phyloP scores from a whole-genome alignment of 37 sponge, comb jelly and placozoan genomes.

The Cliona cf. orientalis region DNA sequence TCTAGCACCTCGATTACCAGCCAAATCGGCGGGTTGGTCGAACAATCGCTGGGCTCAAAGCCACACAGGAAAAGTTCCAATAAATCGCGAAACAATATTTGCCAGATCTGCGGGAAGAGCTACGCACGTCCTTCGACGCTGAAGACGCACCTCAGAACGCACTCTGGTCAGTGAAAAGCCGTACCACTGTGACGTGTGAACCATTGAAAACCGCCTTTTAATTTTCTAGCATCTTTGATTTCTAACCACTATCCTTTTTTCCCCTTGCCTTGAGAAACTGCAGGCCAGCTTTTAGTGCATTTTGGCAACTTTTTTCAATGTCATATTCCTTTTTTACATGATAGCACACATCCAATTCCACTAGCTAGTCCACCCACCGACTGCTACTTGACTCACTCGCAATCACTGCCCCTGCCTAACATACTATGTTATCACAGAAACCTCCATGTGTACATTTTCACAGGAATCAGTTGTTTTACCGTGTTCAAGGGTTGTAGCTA shows the following conservation, averaged over 20 bases:
- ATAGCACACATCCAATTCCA: too few relatives aligned
- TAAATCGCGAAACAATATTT: constrained; percentile 70
- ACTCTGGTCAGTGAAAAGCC: constrained; percentile 98
- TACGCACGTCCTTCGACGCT: constrained; percentile 97
- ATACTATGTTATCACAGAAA: neutral
- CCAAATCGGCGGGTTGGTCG: constrained; percentile 3
- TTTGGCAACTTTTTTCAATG: too few relatives aligned
- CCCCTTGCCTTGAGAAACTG: too few relatives aligned
- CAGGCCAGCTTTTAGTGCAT: too few relatives aligned
- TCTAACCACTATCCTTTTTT: too few relatives aligned
- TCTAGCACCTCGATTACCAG: constrained; percentile 13
- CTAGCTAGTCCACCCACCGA: too few relatives aligned
- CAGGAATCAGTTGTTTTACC: neutral
- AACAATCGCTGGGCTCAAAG: constrained; percentile 32
- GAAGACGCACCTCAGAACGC: constrained; percentile 94
- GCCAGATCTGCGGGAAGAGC: constrained; percentile 94
- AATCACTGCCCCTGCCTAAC: too few relatives aligned
- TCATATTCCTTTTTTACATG: too few relatives aligned
- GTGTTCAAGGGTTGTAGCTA: too few relatives aligned
- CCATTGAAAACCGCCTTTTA: too few relatives aligned
- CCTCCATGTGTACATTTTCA: neutral
- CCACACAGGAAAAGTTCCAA: constrained; percentile 1
- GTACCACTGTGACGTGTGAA: constrained; percentile 90
- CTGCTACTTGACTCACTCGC: too few relatives aligned
- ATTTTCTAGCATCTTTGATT: too few relatives aligned